Evolutionary conservation across 1,140 invertebrate species (phyloP).

Genomic region (Drosophila pseudoobscura): DNA sequence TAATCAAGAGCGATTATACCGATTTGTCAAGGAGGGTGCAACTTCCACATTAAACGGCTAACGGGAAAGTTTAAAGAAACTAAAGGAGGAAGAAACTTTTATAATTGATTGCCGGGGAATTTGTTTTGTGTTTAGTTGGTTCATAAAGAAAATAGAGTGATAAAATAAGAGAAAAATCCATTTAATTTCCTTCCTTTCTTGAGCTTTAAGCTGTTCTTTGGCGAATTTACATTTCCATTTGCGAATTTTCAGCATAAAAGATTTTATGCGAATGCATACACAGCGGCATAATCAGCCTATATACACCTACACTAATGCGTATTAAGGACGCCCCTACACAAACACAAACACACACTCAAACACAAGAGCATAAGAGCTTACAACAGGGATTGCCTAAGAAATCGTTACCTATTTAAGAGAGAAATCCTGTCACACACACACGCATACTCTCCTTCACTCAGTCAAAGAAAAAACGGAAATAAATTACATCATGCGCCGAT

Average conservation of each 20-base stretch:
- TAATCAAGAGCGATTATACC: slow-evolving; percentile 42
- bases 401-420: slow-evolving; percentile 29
- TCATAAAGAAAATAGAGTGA: neutral
- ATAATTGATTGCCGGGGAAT: slow-evolving; percentile 37
- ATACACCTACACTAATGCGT: slow-evolving; percentile 44
- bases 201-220: slow-evolving; percentile 27
- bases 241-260: slow-evolving; percentile 26
- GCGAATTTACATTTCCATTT: slow-evolving; percentile 27
- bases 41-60: slow-evolving; percentile 10
- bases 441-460: neutral
- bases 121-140: slow-evolving; percentile 7
- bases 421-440: slow-evolving; percentile 3
- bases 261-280: slow-evolving; percentile 6
- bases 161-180: too few relatives aligned
- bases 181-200: slow-evolving; percentile 2
- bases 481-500: slow-evolving; percentile 21
- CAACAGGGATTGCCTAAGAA: slow-evolving; percentile 27
- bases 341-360: slow-evolving; percentile 6
- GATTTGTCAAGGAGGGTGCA: slow-evolving; percentile 28
- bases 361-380: slow-evolving; percentile 40
- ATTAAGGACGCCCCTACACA: slow-evolving; percentile 31
- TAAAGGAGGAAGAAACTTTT: slow-evolving; percentile 24
- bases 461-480: slow-evolving; percentile 17
- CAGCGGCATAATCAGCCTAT: slow-evolving; percentile 49
- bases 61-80: slow-evolving; percentile 23